phyloP scores from a whole-genome alignment of 1,140 invertebrate genomes.

The Drosophila triauraria region DNA sequence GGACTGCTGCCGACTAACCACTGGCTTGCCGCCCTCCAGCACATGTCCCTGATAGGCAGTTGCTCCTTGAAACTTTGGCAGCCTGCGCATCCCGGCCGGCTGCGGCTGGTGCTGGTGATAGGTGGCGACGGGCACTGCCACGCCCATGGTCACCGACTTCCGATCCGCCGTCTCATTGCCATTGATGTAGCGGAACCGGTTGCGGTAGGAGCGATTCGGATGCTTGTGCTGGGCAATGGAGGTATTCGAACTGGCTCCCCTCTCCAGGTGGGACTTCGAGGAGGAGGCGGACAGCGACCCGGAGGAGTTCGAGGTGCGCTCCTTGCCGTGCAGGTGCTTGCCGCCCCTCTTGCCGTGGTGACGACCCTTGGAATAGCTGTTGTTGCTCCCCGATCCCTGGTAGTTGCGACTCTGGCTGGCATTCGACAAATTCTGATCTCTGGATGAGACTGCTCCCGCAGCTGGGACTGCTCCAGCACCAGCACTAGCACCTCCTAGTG shows the following conservation, averaged over 20 bases:
- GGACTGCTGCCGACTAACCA: conserved; percentile 25
- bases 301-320: conserved; percentile 53
- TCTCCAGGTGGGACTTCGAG: conserved; percentile 53
- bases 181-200: conserved; percentile 49
- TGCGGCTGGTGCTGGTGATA: conserved; percentile 24
- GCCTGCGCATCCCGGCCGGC: neutral
- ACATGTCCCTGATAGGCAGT: conserved; percentile 9
- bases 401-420: conserved; percentile 1
- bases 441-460: neutral
- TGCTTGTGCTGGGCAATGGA: conserved; percentile 28
- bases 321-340: conserved; percentile 29
- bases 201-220: conserved; percentile 56
- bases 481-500: conserved; percentile 3
- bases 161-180: neutral
- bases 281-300: conserved; percentile 57
- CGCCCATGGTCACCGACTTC: neutral
- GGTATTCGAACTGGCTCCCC: conserved; percentile 2
- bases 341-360: conserved; percentile 10
- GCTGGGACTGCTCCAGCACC: neutral
- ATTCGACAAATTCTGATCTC: conserved; percentile 4
- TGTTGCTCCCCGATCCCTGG: neutral
- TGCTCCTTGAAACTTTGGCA: conserved; percentile 18
- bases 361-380: conserved; percentile 3
- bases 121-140: neutral
- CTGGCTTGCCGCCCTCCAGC: conserved; percentile 16